A percentile compares a stretch with the other conserved stretches of the same genome.
These are phyloP conservation scores for Noctua janthina DNA, from an alignment of 2,888 invertebrate genomes.

Conservation along the genomic window DNA sequence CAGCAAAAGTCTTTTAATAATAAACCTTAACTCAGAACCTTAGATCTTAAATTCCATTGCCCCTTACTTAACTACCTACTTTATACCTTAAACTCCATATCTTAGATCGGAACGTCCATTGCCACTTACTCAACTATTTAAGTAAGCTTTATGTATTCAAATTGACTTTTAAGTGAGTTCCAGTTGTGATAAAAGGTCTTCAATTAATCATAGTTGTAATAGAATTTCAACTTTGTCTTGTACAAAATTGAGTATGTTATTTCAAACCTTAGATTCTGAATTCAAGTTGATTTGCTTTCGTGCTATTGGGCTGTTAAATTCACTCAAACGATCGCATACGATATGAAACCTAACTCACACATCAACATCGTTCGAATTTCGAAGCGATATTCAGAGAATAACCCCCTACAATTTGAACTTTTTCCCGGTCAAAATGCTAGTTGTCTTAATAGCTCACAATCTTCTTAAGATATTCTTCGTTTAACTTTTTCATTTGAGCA, in stretches of 20 bases:
- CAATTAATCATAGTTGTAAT: not conserved
- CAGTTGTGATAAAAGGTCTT: not conserved
- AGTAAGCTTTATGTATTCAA: not conserved
- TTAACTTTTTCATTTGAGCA: slow-evolving; percentile 13
- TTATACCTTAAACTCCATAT: not conserved
- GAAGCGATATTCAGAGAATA: not conserved
- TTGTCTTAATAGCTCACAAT: not conserved
- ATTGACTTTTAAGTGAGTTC: not conserved
- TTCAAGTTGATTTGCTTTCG: not conserved
- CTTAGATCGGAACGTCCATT: not conserved
- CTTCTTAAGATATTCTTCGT: not conserved
- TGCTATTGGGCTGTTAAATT: not conserved
- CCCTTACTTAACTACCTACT: too few species aligned
- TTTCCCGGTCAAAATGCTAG: not conserved
- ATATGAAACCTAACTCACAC: not conserved
- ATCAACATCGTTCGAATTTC: not conserved
- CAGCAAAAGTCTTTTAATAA: slow-evolving; percentile 59
- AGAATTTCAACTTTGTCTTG: not conserved
- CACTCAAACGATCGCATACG: not conserved
- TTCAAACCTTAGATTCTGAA: not conserved
- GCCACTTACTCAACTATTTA: not conserved
- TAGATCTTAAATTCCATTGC: not conserved
- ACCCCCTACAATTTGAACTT: not conserved
- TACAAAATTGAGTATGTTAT: not conserved
- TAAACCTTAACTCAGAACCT: not conserved